Evolutionary conservation across 1,140 invertebrate species (phyloP), one percentile per base, ranked within the genome.

Genomic region (Bombus consobrinus): DNA sequence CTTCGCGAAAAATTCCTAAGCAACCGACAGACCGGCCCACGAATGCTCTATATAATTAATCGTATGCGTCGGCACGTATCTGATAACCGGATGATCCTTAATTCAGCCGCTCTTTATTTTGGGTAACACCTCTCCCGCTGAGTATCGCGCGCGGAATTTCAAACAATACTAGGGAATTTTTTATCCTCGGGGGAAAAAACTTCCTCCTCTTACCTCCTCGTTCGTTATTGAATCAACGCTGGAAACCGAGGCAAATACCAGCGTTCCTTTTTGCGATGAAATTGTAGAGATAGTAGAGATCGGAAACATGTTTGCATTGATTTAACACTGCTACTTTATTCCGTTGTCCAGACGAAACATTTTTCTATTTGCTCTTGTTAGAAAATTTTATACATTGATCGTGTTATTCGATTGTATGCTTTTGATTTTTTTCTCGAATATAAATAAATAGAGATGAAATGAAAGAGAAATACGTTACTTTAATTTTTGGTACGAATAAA

Each of bases 31-130:
- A 83, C 41, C 73, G 73, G 62, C n/a, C 34, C 37, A 39, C 62
- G 41, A 43, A 47, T 87, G 85, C 92, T 92, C 90, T 89, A 93
- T 92, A 90, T 93, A 93, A 93, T 93, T 92, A 92, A 93, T 93
- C 89, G 87, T 86, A 86, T 86, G 85, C 80, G 71, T 25, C 39
- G n/a, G 28, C 80, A 86, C 85, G 85, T 77, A 77, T 39, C 59
- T 43, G 68, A 75, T 86, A 75, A 83, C 62, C 39, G 39, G 80
- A 86, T 66, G 64, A 86, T 83, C 64, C 73, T 71, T 69, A 73
- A 73, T 81, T 81, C 57, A 62, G 43, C 73, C 68, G 37, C 78
- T 64, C 71, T 81, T 85, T 85, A 81, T 69, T 81, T 81, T 6
- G 2, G 37, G 9, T n/a, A 80, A 80, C 75, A 37, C 77, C 75